Base-by-base conservation (phyloP, 1,140 invertebrate species). In the Odontomachus brunneus region DNA sequence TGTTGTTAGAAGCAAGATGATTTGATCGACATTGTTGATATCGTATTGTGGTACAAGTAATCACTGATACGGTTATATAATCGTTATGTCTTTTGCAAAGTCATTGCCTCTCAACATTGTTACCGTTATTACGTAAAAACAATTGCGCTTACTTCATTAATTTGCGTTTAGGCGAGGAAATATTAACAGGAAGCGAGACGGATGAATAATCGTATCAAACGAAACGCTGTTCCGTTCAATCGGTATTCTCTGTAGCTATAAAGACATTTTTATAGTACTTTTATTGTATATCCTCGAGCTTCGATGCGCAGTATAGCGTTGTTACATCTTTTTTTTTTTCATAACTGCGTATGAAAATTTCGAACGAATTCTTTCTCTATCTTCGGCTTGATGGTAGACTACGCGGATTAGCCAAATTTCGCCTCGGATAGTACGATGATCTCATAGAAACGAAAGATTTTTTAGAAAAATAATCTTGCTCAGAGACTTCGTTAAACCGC, bases 61-160 rank as follows among this genome's bases (percentile, higher is more conserved):
- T 49, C 26, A 26, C 12, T 53, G 29, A 75, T 7, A 66, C 65
- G n/a, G 14, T 76, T 14, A 2, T 62, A 26, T 75, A 75, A 75
- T 63, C 19, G 3, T 29, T 63, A 19, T 67, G 57, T 15, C 22
- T 67, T 48, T 59, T 69, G 33, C 26, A 14, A 80, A 80, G 26
- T 69, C 5, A 4, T 60, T 73, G 15, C 17, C 38, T 63, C 22
- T 33, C 15, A 65, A 51, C 19, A 55, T 55, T 17, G n/a, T 66
- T 66, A 7, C 22, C 0, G 22, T 80, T 44, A 44, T 78, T 29
- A 69, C 15, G 17, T 15, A 9, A 78, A 57, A 3, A 33, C 44
- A 57, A 75, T 51, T 11, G 17, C 29, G 17, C 22, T 33, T 78
- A 57, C 22, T 14, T 38, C 17, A 15, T 63, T 19, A 55, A 15